Base-by-base conservation (phyloP, 2,113 vertebrate genomes). In the Condylura cristata region DNA sequence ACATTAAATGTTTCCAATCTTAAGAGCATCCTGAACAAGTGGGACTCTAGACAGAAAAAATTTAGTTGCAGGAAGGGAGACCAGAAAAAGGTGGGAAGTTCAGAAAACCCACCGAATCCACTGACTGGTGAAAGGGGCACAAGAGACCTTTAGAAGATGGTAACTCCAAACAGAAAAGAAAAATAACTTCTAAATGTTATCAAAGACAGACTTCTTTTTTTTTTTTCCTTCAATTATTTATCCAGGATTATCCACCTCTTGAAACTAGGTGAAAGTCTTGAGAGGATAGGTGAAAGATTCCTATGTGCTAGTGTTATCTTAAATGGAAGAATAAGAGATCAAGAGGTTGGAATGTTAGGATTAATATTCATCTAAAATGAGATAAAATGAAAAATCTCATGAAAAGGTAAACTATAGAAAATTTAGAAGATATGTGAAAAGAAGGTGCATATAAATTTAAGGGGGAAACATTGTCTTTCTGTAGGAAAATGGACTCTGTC, bases 361-460 rank as follows among this genome's bases (percentile, higher is more conserved):
- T 79, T 65, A 71, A 74, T 72, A 70, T 51, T 51, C 20, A 79
- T 79, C 11, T 86, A 41, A 91, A 95, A 72, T 16, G 8, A 70
- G 37, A 32, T 51, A 20, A 83, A 75, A 78, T 81, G 32, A 39
- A 48, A 60, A 61, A 70, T 88, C 30, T 58, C 41, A 4, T 37
- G 22, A 53, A 76, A 60, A 88, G 24, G 80, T 16, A 90, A 95
- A 87, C 79, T 48, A 30, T 3, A 95, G 72, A 37, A 60, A 87
- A 75, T 60, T 93, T 70, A 76, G 34, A 88, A 89, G 83, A 68
- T 16, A n/a, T 9, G 1, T 68, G 51, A 48, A 80, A 89, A 56
- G 41, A 48, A 72, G 16, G 16, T 39, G 8, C n/a, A 28, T n/a
- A 28, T 68, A 70, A 61, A 79, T 81, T 90, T 90, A 30, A 89